phyloP scores from a whole-genome alignment of 2,113 vertebrate species.

The Sapayoa aenigma region DNA sequence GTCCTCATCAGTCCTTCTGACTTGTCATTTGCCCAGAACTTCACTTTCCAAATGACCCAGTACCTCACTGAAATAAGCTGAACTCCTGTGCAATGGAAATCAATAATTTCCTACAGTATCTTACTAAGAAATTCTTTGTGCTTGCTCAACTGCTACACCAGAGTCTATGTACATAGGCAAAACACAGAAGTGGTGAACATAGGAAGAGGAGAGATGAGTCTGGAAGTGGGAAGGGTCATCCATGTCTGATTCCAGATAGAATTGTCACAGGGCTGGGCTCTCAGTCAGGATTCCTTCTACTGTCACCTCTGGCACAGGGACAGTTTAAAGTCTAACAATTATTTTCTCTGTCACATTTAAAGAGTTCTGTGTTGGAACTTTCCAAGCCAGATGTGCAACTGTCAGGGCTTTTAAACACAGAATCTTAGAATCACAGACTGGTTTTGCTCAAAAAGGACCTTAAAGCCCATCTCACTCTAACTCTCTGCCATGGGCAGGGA shows the following conservation, averaged over 20 bases:
- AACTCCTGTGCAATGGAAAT: background rate
- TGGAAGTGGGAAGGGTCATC: background rate
- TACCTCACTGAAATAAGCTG: background rate
- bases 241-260: background rate
- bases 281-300: background rate
- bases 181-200: background rate
- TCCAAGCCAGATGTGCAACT: background rate
- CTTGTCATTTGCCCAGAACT: constrained; percentile 24
- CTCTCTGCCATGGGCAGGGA: background rate
- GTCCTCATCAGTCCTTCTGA: constrained; percentile 22
- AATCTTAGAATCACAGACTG: no score
- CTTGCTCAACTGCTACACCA: background rate
- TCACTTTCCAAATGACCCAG: constrained; percentile 22
- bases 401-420: background rate
- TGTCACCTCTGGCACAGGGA: background rate
- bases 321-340: background rate
- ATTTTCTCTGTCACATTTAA: background rate
- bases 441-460: background rate
- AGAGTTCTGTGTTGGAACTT: background rate
- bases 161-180: background rate
- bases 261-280: background rate
- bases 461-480: background rate
- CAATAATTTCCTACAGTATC: background rate
- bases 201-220: background rate
- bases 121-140: background rate